These are phyloP conservation scores for Calameuta idolon DNA, from an alignment of 2,888 invertebrate species.

Conservation along the genomic window DNA sequence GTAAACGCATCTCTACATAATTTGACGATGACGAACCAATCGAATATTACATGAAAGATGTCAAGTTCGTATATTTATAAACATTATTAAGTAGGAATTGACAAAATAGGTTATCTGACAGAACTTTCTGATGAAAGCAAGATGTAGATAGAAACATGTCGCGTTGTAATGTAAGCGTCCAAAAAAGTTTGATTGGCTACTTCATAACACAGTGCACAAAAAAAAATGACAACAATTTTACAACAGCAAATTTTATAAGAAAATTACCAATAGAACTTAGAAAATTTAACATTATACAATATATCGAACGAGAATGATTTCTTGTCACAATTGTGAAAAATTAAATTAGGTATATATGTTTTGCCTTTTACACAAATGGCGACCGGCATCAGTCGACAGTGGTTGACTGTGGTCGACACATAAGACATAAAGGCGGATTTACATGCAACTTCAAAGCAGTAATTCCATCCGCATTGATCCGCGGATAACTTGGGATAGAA, in stretches of 20 bases:
- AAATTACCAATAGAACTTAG: neutral
- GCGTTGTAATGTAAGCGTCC: neutral
- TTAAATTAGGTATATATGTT: neutral
- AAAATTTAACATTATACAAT: neutral
- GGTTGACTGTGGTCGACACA: neutral
- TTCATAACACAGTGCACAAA: neutral
- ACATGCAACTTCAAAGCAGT: neutral
- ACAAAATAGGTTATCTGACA: constrained; percentile 45
- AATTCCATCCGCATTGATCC: too few species aligned
- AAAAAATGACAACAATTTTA: neutral
- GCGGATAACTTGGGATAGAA: too few species aligned
- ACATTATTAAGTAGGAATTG: constrained; percentile 43
- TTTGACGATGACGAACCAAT: constrained; percentile 23
- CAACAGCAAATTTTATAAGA: neutral
- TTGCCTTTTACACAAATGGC: neutral
- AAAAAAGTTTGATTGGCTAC: neutral
- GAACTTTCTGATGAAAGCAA: neutral
- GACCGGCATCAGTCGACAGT: neutral
- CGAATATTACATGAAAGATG: constrained; percentile 42
- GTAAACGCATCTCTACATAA: constrained; percentile 28
- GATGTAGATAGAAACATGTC: neutral
- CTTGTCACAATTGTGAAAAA: neutral
- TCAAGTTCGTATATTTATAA: constrained; percentile 58
- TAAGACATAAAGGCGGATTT: neutral
- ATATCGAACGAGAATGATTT: neutral